phyloP scores from a whole-genome alignment of 2,113 vertebrate species.

The Pyxicephalus adspersus region DNA sequence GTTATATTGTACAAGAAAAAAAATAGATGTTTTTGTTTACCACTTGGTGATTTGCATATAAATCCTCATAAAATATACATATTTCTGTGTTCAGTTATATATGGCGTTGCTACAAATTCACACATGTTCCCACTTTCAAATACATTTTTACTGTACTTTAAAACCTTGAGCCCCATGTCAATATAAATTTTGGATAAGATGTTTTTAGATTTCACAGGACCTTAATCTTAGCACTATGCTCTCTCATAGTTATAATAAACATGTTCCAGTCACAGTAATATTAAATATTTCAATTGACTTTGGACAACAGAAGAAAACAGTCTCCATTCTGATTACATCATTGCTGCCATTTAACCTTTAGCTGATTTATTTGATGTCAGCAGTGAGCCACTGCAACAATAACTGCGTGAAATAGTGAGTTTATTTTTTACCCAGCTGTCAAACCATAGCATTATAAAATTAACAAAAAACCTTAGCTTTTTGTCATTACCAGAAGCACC shows the following conservation, averaged over 20 bases:
- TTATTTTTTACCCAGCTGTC: conserved; percentile 38
- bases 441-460: conserved; percentile 29
- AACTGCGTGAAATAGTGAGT: conserved; percentile 37
- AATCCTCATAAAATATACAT: too few relatives aligned
- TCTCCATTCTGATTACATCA: conserved; percentile 43
- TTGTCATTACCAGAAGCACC: neutral
- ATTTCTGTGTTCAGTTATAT: too few relatives aligned
- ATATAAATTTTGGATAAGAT: neutral
- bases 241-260: too few relatives aligned
- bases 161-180: neutral
- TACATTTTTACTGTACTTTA: too few relatives aligned
- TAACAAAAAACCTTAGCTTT: neutral
- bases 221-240: neutral
- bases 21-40: too few relatives aligned
- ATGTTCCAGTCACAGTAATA: neutral
- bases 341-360: conserved; percentile 45
- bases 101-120: too few relatives aligned
- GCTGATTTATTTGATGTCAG: conserved; percentile 31
- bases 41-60: too few relatives aligned
- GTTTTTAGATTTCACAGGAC: neutral
- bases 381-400: conserved; percentile 38
- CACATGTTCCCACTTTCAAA: too few relatives aligned
- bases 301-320: neutral
- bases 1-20: too few relatives aligned
- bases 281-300: neutral